These are phyloP conservation scores for Corythaeola cristata DNA, from an alignment of 2,113 vertebrate genomes.

Conservation along the genomic window DNA sequence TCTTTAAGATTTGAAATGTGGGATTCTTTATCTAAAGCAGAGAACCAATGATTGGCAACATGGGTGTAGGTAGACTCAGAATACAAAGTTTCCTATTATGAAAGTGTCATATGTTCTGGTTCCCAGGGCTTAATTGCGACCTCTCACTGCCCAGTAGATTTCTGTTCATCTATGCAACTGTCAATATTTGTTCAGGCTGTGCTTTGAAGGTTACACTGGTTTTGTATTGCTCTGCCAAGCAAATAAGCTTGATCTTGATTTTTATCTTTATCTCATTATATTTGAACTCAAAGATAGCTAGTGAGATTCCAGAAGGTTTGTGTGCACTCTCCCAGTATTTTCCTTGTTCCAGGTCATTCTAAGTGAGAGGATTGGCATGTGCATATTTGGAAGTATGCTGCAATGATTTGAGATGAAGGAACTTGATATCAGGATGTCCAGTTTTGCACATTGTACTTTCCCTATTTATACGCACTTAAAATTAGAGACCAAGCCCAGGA, in stretches of 20 bases:
- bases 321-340: not conserved
- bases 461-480: not conserved
- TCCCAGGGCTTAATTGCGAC: not conserved
- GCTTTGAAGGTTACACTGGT: not conserved
- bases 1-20: not conserved
- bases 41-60: not conserved
- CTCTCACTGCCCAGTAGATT: not conserved
- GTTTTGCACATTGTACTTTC: not conserved
- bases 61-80: not conserved
- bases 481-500: not conserved
- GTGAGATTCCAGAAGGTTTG: not conserved
- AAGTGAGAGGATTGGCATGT: not conserved
- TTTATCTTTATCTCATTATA: not conserved
- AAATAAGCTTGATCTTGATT: not conserved
- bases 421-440: not conserved
- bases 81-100: not conserved
- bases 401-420: not conserved
- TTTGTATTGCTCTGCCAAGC: not conserved
- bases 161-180: not conserved
- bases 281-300: not conserved
- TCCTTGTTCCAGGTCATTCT: not conserved
- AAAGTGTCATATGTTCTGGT: not conserved
- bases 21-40: not conserved
- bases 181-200: not conserved
- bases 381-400: not conserved